phyloP scores from a whole-genome alignment of 2,888 invertebrate genomes.

The Saturnia pavonia region DNA sequence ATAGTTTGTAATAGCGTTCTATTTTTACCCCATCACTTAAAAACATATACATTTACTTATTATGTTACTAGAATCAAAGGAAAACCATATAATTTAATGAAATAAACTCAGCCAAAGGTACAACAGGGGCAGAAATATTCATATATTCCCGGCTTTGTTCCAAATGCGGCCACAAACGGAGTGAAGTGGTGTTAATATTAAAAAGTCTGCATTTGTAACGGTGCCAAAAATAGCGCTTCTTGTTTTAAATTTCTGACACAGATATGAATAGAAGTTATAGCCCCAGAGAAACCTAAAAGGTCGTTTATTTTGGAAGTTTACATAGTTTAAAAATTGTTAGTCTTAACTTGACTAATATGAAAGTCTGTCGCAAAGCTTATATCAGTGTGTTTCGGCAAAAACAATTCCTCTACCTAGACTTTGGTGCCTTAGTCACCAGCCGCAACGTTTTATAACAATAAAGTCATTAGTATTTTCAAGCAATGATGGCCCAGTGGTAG shows the following conservation, averaged over 20 bases:
- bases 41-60: neutral
- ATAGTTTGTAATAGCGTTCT: neutral
- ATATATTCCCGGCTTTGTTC: constrained; percentile 12
- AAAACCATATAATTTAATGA: neutral
- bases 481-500: too few species aligned
- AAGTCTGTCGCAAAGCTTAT: too few species aligned
- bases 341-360: too few species aligned
- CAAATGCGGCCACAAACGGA: constrained; percentile 11
- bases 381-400: too few species aligned
- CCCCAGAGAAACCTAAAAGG: neutral
- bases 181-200: constrained; percentile 15
- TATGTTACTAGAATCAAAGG: neutral
- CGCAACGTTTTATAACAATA: too few species aligned
- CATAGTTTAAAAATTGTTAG: too few species aligned
- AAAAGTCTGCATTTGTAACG: constrained; percentile 10
- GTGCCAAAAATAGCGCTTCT: constrained; percentile 3
- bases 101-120: neutral
- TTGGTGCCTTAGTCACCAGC: too few species aligned
- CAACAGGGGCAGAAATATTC: neutral
- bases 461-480: too few species aligned
- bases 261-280: constrained; percentile 11
- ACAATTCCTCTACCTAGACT: too few species aligned
- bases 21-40: neutral
- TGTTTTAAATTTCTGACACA: neutral
- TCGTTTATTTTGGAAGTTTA: neutral